A percentile compares a stretch with the other conserved stretches of the same genome.
phyloP scores from a whole-genome alignment of 2,797 vertebrate species.

The Dendrocincla tyrannina region DNA sequence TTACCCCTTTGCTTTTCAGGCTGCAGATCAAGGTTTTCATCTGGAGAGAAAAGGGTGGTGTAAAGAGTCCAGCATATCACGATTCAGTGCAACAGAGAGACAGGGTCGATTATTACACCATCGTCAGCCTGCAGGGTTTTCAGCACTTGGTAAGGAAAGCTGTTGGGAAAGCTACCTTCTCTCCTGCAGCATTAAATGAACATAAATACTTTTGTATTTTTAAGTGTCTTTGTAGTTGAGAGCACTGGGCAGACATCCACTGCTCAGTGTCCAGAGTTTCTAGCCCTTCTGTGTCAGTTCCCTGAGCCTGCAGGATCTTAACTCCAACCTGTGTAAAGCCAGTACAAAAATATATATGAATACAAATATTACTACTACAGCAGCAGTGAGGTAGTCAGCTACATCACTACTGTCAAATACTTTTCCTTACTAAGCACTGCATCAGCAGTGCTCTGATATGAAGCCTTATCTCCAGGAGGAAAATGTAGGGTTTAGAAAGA shows the following conservation, averaged over 20 bases:
- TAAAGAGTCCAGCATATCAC: background rate
- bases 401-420: background rate
- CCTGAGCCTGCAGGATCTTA: background rate
- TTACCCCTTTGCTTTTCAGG: background rate
- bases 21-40: background rate
- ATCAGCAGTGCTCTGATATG: background rate
- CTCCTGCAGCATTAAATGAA: background rate
- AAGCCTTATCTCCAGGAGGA: background rate
- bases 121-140: background rate
- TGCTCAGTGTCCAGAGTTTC: background rate
- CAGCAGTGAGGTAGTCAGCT: background rate
- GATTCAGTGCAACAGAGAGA: background rate
- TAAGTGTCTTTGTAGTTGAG: background rate
- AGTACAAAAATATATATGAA: background rate
- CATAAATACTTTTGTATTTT: background rate
- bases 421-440: background rate
- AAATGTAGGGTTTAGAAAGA: background rate
- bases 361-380: background rate
- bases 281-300: background rate
- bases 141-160: background rate
- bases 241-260: background rate
- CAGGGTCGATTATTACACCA: background rate
- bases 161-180: background rate
- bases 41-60: background rate
- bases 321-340: background rate